Evolutionary conservation across 92 coral and sea anemone species (phyloP), one percentile per base, ranked within the genome.

Genomic region (Epizoanthus stellaris): DNA sequence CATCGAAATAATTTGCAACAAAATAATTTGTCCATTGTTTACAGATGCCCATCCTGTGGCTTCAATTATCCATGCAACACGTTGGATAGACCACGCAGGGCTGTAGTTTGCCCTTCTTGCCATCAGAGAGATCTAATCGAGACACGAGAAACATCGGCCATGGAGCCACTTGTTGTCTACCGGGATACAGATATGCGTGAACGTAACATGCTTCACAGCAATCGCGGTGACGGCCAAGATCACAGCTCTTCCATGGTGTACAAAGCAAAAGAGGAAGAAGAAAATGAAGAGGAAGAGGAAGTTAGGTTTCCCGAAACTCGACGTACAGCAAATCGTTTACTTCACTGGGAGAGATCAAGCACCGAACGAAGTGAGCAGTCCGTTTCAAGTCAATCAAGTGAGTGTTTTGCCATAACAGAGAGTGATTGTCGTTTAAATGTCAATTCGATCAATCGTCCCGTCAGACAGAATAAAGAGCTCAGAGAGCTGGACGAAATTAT

Each of bases 101-200:
- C 20, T 38, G 2, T 15, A 68, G 20, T 19, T 68, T 68, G 52
- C 6, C 73, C 73, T 68, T 36, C 20, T 6, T 68, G 73, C 73
- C 6, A 61, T 1, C 10, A 5, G 23, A 3, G 43, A 68, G 73
- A 68, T 43, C 42, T 38, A 15, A 4, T 15, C 6, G 73, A 68
- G 10, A 38, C 45, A 68, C 73, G 73, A n/a, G 73, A 68, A 38
- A 43, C 42, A 9, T 34, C 20, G 1, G 19, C 3, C 52, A 3
- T 13, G 21, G 73, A 68, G 3, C 73, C 73, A 4, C 73, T 30
- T 12, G 73, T 68, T 4, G 73, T 34, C 7, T 68, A 68, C 52
- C 73, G 11, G 34, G 52, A 52, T 4, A 68, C 73, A 40, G 73
- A 68, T 38, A 36, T 68, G 73, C 73, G 73, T 15, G 73, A 68